Conservation (phyloP, 2,888 invertebrate species). For the Apodemia hepburni region DNA sequence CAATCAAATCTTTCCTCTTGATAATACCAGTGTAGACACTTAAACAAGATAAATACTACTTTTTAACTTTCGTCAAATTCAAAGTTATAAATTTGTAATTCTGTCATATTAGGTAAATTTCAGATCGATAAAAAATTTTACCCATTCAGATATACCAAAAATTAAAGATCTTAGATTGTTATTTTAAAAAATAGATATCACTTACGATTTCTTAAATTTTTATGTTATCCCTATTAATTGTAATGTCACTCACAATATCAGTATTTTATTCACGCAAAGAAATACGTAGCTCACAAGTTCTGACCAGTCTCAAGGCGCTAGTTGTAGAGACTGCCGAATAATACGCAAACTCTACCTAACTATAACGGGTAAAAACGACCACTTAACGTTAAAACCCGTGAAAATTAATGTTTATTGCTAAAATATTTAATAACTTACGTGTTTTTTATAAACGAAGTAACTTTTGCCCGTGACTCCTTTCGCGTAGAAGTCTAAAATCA, state of each 20-base stretch:
- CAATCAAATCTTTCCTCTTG: too few relatives aligned
- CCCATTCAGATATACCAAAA: too few relatives aligned
- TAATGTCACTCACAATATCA: not conserved
- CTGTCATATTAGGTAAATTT: too few relatives aligned
- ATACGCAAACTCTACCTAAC: not conserved
- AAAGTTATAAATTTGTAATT: too few relatives aligned
- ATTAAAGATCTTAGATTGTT: too few relatives aligned
- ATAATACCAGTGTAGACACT: too few relatives aligned
- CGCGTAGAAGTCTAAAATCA: too few relatives aligned
- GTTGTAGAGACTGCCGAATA: constrained; percentile 1
- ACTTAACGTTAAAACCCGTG: not conserved
- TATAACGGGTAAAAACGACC: constrained; percentile 2
- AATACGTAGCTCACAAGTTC: constrained; percentile 4
- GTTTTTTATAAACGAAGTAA: not conserved
- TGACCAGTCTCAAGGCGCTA: constrained; percentile 2
- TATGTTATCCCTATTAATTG: not conserved
- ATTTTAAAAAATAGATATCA: not conserved
- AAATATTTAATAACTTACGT: not conserved
- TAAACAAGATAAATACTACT: too few relatives aligned
- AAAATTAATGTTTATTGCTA: constrained; percentile 36
- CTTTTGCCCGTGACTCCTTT: too few relatives aligned
- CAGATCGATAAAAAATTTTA: too few relatives aligned
- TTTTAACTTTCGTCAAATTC: too few relatives aligned
- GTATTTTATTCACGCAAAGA: not conserved
- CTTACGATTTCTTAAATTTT: not conserved